These are phyloP conservation scores for Bombus waltoni DNA, from an alignment of 1,140 invertebrate genomes.

Conservation along the genomic window DNA sequence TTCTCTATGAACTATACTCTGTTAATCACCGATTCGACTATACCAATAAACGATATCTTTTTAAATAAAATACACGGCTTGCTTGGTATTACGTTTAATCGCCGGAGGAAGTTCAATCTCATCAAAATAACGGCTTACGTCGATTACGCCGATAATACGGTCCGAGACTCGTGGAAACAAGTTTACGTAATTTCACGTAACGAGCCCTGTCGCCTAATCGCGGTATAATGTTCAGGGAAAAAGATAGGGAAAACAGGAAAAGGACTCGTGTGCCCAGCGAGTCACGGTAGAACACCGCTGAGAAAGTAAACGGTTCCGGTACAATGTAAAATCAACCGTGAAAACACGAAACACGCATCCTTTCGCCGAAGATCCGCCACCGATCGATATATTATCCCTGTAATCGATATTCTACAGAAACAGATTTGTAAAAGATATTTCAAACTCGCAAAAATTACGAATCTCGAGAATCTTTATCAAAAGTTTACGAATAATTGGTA, in stretches of 20 bases:
- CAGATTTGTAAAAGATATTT: not conserved
- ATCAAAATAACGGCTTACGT: conserved; percentile 63
- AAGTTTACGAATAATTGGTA: not conserved
- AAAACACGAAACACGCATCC: not conserved
- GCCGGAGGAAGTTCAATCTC: conserved; percentile 60
- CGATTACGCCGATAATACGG: conserved; percentile 50
- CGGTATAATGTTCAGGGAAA: conserved; percentile 23
- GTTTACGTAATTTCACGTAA: conserved; percentile 60
- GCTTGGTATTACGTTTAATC: conserved; percentile 8
- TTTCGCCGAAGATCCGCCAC: not conserved
- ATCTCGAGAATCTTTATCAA: not conserved
- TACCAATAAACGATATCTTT: conserved; percentile 18
- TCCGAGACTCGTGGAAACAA: conserved; percentile 54
- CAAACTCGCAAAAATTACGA: not conserved
- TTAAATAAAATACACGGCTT: not conserved
- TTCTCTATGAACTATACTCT: not conserved
- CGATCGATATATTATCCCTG: not conserved
- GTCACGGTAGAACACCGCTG: conserved; percentile 32
- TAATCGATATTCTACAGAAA: not conserved
- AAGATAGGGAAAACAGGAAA: conserved; percentile 53
- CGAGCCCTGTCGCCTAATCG: conserved; percentile 46
- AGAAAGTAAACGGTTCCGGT: conserved; percentile 32
- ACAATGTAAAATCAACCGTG: conserved; percentile 14
- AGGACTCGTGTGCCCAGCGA: not conserved
- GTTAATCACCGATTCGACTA: not conserved